These are phyloP conservation scores for Cephus sareptanus DNA, from an alignment of 2,888 invertebrate genomes.

Conservation along the genomic window DNA sequence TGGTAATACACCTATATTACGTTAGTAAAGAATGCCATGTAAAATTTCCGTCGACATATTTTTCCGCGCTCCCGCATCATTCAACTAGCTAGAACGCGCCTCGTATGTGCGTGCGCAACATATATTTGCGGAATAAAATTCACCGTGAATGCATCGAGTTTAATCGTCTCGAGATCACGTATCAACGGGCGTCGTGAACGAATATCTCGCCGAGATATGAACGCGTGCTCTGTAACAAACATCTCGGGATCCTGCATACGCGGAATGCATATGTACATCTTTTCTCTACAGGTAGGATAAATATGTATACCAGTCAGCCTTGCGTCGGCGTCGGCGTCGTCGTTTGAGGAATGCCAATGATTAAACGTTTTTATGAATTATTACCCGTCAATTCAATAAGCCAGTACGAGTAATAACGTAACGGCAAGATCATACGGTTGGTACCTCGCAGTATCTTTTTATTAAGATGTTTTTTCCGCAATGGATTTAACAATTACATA, in stretches of 20 bases:
- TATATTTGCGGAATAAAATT: not conserved
- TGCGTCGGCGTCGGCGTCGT: not conserved
- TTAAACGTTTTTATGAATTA: slow-evolving; percentile 29
- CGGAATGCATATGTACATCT: not conserved
- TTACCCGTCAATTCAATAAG: not conserved
- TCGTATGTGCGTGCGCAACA: not conserved
- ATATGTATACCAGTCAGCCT: not conserved
- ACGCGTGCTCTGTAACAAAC: not conserved
- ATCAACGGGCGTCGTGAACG: not conserved
- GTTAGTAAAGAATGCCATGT: not conserved
- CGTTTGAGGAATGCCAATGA: slow-evolving; percentile 12
- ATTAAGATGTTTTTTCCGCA: not conserved
- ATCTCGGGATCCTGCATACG: not conserved
- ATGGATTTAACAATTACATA: not conserved
- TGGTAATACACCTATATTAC: not conserved
- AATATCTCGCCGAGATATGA: not conserved
- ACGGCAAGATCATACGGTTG: not conserved
- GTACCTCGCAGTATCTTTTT: not conserved
- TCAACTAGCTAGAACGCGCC: not conserved
- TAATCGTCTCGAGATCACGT: not conserved
- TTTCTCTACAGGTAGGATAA: not conserved
- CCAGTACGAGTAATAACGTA: not conserved
- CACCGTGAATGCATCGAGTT: not conserved
- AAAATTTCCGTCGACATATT: not conserved
- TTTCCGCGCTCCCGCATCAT: not conserved